Conservation (phyloP, 2,797 vertebrate species). For the Silurus lanzhouensis region DNA sequence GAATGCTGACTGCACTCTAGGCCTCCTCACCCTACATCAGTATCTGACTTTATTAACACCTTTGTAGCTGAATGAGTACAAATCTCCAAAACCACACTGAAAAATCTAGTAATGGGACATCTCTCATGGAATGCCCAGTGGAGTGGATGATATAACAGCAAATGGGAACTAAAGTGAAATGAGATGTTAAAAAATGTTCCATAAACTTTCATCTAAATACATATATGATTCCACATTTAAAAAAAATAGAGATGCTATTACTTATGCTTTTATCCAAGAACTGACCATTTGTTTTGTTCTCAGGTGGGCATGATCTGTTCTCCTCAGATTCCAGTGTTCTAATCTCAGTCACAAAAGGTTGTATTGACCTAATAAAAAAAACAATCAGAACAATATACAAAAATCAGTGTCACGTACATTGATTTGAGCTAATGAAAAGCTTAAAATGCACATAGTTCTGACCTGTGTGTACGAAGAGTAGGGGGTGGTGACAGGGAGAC, state of each 20-base stretch:
- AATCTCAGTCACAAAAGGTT: slow-evolving; percentile 72
- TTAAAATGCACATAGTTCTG: background rate
- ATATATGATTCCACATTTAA: too few species aligned
- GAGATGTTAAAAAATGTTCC: too few species aligned
- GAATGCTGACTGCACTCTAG: too few species aligned
- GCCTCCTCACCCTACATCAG: too few species aligned
- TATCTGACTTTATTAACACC: too few species aligned
- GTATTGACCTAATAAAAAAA: slow-evolving; percentile 69
- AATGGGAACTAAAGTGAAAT: too few species aligned
- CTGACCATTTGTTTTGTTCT: slow-evolving; percentile 71
- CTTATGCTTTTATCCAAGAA: background rate
- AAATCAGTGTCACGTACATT: background rate
- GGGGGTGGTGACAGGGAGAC: slow-evolving; percentile 63
- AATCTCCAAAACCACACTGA: too few species aligned
- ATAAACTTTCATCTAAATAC: too few species aligned
- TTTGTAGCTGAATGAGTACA: too few species aligned
- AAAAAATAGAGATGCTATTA: background rate
- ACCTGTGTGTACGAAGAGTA: slow-evolving; percentile 75
- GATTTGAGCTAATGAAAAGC: background rate
- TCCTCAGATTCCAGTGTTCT: slow-evolving; percentile 65
- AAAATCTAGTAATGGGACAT: too few species aligned
- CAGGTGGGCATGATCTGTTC: slow-evolving; percentile 64
- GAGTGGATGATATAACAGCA: too few species aligned
- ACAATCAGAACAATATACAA: background rate
- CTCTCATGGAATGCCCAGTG: too few species aligned